These are phyloP conservation scores for Tyrophagus putrescentiae DNA, from an alignment of 1,140 invertebrate genomes.

Conservation along the genomic window DNA sequence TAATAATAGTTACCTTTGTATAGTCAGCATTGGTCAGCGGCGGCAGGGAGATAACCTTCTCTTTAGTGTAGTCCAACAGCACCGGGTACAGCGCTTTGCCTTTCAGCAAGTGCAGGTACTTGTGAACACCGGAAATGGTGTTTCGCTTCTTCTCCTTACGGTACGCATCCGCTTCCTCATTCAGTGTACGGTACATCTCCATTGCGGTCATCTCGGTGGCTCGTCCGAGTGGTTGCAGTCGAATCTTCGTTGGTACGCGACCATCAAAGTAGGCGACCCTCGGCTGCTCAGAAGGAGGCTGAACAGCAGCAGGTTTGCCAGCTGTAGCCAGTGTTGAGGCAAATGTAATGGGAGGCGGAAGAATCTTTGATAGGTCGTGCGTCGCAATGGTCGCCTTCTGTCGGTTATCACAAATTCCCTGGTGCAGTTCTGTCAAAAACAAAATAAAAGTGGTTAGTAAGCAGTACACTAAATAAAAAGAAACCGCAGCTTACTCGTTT, in stretches of 20 bases:
- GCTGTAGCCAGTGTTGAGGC: constrained; percentile 38
- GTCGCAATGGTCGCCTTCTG: constrained; percentile 62
- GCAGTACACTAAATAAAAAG: neutral
- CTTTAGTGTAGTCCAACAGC: constrained; percentile 42
- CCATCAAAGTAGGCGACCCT: constrained; percentile 17
- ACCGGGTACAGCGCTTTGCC: constrained; percentile 55
- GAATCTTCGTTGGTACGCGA: constrained; percentile 25
- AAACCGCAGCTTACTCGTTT: constrained; percentile 31
- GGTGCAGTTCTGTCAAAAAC: constrained; percentile 51
- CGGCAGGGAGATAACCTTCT: constrained; percentile 58
- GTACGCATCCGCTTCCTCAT: constrained; percentile 48
- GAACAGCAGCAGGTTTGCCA: constrained; percentile 40
- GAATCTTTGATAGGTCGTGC: constrained; percentile 53
- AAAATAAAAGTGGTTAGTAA: neutral
- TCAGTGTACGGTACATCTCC: constrained; percentile 48
- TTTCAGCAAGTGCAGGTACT: constrained; percentile 60
- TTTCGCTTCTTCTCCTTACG: constrained; percentile 60
- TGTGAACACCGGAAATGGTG: constrained; percentile 60
- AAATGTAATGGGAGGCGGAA: constrained; percentile 39
- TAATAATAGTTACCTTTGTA: constrained; percentile 42
- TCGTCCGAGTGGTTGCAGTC: constrained; percentile 49
- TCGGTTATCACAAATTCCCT: constrained; percentile 57
- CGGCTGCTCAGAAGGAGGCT: neutral
- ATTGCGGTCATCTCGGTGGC: constrained; percentile 44
- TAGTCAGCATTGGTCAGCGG: constrained; percentile 64